These are phyloP conservation scores for Nephila pilipes DNA, from an alignment of 1,140 invertebrate species.

Conservation along the genomic window DNA sequence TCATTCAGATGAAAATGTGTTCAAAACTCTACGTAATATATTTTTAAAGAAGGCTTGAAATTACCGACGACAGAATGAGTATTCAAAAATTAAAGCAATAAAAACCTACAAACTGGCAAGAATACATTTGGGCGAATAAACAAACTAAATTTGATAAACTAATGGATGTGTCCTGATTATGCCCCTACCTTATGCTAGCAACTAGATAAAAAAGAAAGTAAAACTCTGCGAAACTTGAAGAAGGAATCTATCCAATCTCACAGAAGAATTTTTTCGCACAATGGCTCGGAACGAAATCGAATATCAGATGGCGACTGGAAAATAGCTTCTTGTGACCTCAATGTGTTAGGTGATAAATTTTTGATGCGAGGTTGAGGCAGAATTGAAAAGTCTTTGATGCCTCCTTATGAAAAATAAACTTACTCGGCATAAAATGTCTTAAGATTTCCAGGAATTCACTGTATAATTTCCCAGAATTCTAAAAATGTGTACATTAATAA, in stretches of 20 bases:
- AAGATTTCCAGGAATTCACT: no score
- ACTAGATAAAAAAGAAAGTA: neutral
- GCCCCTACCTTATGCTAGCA: neutral
- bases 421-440: no score
- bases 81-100: neutral
- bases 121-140: neutral
- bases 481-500: no score
- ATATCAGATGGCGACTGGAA: neutral
- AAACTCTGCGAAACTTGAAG: neutral
- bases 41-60: no score
- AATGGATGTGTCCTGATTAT: neutral
- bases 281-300: neutral
- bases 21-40: no score
- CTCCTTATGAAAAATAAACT: no score
- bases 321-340: slow-evolving; percentile 10
- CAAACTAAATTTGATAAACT: neutral
- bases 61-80: neutral
- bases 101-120: neutral
- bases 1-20: no score
- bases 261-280: neutral
- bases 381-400: neutral
- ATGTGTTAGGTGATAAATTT: neutral
- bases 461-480: no score
- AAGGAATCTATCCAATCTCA: neutral
- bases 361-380: neutral